phyloP scores from a whole-genome alignment of 2,113 vertebrate genomes.

The Gulo gulo region DNA sequence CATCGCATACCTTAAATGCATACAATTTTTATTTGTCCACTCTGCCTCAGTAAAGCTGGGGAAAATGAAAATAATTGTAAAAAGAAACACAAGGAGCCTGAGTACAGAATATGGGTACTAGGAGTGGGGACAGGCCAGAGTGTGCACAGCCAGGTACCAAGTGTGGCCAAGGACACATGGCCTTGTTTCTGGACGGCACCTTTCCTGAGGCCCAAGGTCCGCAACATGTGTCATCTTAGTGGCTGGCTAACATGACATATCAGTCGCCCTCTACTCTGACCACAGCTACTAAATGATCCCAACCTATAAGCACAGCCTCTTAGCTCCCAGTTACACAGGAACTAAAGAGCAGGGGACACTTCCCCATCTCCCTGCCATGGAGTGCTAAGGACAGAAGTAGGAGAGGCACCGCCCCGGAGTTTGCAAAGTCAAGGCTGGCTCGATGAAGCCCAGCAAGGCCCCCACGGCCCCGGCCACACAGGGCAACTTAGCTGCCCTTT shows the following conservation, averaged over 20 bases:
- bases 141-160: rapidly evolving
- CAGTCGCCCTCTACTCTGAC: too few relatives aligned
- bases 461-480: rapidly evolving
- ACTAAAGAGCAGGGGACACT: background rate
- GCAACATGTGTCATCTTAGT: background rate
- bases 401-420: background rate
- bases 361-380: rapidly evolving
- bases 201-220: background rate
- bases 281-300: rapidly evolving
- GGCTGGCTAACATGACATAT: rapidly evolving
- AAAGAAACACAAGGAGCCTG: background rate
- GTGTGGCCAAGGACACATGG: rapidly evolving
- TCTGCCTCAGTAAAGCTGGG: background rate
- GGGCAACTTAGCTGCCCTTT: background rate
- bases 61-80: background rate
- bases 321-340: background rate
- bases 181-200: background rate
- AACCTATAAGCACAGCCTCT: background rate
- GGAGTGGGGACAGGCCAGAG: background rate
- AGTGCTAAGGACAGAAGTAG: background rate
- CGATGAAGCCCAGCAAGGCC: rapidly evolving
- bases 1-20: background rate
- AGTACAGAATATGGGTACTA: background rate
- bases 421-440: rapidly evolving
- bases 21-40: background rate